Percentiles rank a stretch among this genome's conserved stretches.
phyloP scores from a whole-genome alignment of 2,888 invertebrate genomes.

The Drepanosiphum platanoidis region DNA sequence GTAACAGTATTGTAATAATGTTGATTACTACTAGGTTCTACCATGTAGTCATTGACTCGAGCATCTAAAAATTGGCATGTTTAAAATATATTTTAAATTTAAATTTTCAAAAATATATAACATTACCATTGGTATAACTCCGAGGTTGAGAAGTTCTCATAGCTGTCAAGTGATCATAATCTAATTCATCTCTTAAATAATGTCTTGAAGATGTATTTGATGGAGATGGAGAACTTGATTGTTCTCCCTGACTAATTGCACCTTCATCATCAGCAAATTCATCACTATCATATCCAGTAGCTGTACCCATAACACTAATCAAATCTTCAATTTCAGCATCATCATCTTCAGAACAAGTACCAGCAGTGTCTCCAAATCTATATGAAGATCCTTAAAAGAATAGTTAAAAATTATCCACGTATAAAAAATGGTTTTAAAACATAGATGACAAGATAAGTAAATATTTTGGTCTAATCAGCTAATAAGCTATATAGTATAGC shows the following conservation, averaged over 20 bases:
- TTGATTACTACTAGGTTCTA: constrained; percentile 64
- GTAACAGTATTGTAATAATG: constrained; percentile 63
- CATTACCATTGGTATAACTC: constrained; percentile 47
- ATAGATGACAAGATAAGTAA: too few relatives aligned
- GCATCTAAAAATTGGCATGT: constrained; percentile 59
- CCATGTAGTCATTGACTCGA: constrained; percentile 64
- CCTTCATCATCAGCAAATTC: constrained; percentile 73
- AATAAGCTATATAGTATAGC: too few relatives aligned
- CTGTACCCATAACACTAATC: constrained; percentile 57
- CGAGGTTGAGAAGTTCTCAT: constrained; percentile 58
- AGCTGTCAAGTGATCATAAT: constrained; percentile 58
- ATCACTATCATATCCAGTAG: constrained; percentile 70
- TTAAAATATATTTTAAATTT: constrained; percentile 1
- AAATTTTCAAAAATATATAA: not conserved
- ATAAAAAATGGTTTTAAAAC: too few relatives aligned
- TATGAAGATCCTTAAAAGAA: constrained; percentile 38
- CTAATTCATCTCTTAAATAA: constrained; percentile 60
- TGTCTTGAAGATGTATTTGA: constrained; percentile 59
- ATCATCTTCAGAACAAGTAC: constrained; percentile 57
- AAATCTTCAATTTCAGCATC: constrained; percentile 59
- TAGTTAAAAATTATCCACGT: not conserved
- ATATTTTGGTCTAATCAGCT: too few relatives aligned
- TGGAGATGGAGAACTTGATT: constrained; percentile 57
- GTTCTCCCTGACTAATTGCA: constrained; percentile 60
- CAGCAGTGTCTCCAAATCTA: constrained; percentile 35